Evolutionary conservation across 2,797 vertebrate species (phyloP).

Genomic region (Anas acuta): DNA sequence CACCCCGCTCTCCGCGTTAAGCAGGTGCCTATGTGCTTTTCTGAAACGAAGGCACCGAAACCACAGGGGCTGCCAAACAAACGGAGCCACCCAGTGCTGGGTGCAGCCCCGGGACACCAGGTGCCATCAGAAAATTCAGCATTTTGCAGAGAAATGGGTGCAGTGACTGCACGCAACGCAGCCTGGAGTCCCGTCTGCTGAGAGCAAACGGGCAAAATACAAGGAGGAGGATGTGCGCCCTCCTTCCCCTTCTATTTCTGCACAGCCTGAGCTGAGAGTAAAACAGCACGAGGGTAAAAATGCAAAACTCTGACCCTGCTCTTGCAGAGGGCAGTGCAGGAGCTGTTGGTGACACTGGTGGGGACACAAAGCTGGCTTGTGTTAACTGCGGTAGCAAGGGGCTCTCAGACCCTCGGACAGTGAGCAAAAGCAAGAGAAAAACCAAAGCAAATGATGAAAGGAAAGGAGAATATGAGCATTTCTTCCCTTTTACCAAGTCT

Average conservation of each 20-base stretch:
- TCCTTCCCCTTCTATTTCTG: background rate
- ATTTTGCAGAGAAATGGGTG: background rate
- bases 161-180: background rate
- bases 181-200: background rate
- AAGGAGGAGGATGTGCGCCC: fast-evolving
- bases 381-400: background rate
- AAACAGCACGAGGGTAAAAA: background rate
- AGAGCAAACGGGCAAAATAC: fast-evolving
- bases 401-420: fast-evolving
- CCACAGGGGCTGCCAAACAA: background rate
- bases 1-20: background rate
- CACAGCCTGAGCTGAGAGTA: background rate
- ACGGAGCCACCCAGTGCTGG: too few relatives aligned
- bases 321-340: fast-evolving
- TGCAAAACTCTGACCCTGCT: background rate
- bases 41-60: background rate
- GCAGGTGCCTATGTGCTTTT: background rate
- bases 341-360: background rate
- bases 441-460: background rate
- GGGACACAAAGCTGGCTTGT: background rate
- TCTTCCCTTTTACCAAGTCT: background rate
- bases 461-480: too few relatives aligned
- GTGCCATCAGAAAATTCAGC: background rate
- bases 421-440: background rate
- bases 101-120: background rate